phyloP scores from a whole-genome alignment of 2,888 invertebrate genomes.

The Xiphydria camelus region DNA sequence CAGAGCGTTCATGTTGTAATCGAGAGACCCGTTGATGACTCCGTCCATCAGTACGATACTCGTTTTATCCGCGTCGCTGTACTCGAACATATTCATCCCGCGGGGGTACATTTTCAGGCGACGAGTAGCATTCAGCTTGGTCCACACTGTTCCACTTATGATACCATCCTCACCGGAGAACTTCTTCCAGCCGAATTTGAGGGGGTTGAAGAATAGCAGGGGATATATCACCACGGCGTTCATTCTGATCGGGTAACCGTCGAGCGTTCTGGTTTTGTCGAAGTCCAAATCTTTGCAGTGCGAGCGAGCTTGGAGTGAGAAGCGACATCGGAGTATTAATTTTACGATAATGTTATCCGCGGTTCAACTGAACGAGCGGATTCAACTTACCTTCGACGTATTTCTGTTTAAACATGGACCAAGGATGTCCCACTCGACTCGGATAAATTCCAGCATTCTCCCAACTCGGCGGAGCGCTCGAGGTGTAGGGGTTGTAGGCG shows the following conservation, averaged over 20 bases:
- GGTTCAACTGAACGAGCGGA: background rate
- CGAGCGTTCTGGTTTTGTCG: conserved; percentile 22
- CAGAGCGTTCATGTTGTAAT: conserved; percentile 18
- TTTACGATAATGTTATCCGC: no score
- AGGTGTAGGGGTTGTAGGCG: conserved; percentile 31
- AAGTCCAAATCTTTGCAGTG: conserved; percentile 25
- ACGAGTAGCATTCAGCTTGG: conserved; percentile 21
- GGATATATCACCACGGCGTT: conserved; percentile 25
- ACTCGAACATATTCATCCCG: conserved; percentile 5
- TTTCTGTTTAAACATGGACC: conserved; percentile 20
- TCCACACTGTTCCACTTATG: conserved; percentile 22
- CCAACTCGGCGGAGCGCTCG: conserved; percentile 21
- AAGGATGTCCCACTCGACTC: conserved; percentile 28
- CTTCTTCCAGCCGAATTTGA: conserved; percentile 7
- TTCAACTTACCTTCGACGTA: no score
- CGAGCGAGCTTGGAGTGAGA: conserved; percentile 8
- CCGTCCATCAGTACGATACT: conserved; percentile 22
- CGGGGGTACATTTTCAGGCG: conserved; percentile 1
- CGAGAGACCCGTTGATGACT: conserved; percentile 21
- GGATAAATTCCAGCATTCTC: conserved; percentile 4
- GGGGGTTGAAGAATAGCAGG: conserved; percentile 12
- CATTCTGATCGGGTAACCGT: conserved; percentile 26
- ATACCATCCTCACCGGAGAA: conserved; percentile 30
- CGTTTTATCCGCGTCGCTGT: background rate
- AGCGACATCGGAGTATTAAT: no score